phyloP scores from a whole-genome alignment of 2,888 invertebrate genomes.

The Ophioninae sp. region DNA sequence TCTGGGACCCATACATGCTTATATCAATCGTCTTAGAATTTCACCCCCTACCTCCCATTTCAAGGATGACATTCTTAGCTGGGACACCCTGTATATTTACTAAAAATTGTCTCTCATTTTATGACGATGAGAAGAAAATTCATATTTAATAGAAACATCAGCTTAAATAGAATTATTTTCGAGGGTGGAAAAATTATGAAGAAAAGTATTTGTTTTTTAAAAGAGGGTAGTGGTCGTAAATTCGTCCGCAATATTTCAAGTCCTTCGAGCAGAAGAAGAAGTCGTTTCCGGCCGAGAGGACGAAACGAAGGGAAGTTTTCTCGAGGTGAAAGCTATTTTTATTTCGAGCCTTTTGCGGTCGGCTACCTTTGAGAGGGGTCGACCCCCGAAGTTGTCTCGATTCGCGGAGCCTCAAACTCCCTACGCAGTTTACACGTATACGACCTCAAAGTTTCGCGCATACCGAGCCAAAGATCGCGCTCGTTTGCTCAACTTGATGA shows the following conservation, averaged over 20 bases:
- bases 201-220: neutral
- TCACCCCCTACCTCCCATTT: too few species aligned
- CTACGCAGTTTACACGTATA: neutral
- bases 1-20: too few species aligned
- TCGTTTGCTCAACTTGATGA: constrained; percentile 71
- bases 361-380: neutral
- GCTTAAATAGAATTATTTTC: too few species aligned
- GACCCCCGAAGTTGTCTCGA: constrained; percentile 1
- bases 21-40: too few species aligned
- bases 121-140: too few species aligned
- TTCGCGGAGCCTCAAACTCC: neutral
- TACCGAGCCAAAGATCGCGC: constrained; percentile 27
- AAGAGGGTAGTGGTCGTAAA: neutral
- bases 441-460: neutral
- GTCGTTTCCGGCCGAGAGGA: neutral
- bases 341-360: neutral
- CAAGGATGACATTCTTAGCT: too few species aligned
- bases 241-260: neutral
- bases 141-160: too few species aligned
- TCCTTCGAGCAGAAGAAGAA: neutral
- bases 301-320: neutral
- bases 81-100: too few species aligned
- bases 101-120: too few species aligned
- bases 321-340: constrained; percentile 4
- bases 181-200: too few species aligned